Percentiles rank a stretch among this genome's conserved stretches.
Conservation (phyloP, 2,113 vertebrate genomes). For the Capreolus pygargus region DNA sequence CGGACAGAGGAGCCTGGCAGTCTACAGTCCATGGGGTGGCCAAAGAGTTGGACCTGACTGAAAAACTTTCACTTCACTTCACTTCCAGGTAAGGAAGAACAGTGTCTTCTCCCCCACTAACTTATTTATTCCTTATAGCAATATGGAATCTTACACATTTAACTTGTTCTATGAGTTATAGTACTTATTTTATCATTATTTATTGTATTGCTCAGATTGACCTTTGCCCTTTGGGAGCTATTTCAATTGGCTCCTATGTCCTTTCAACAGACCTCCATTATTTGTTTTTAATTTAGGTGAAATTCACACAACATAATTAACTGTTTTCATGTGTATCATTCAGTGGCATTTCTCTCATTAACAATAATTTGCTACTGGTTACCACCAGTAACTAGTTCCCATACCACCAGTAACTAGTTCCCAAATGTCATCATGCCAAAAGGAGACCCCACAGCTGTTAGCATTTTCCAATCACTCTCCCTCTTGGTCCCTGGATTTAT, state of each 20-base stretch:
- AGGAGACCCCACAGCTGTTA: background rate
- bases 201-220: background rate
- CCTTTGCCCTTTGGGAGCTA: background rate
- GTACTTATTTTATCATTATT: background rate
- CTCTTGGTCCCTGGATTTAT: background rate
- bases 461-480: background rate
- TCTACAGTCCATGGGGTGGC: background rate
- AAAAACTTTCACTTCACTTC: background rate
- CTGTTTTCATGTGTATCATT: background rate
- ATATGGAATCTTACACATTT: background rate
- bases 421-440: background rate
- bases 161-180: background rate
- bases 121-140: background rate
- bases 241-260: background rate
- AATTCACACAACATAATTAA: background rate
- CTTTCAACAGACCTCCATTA: background rate
- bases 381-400: background rate
- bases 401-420: background rate
- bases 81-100: background rate
- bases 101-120: background rate
- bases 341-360: background rate
- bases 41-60: background rate
- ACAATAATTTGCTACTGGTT: background rate
- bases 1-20: background rate
- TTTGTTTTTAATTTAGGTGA: background rate